phyloP scores from a whole-genome alignment of 1,140 invertebrate genomes.

The Wasmannia auropunctata region DNA sequence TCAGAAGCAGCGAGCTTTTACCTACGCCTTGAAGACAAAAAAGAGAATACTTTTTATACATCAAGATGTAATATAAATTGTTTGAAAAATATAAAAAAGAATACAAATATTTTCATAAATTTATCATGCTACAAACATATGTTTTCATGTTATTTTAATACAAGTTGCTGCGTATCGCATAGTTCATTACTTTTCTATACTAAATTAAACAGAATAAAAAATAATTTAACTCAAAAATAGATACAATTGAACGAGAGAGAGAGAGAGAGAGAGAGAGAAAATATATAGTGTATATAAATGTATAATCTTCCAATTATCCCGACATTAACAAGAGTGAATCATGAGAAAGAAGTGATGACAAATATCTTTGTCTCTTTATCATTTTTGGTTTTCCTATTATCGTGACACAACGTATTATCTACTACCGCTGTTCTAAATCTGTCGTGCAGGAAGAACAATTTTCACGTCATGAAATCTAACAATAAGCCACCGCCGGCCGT shows the following conservation, averaged over 20 bases:
- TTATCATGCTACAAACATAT: neutral
- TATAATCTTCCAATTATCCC: neutral
- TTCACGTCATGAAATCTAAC: constrained; percentile 35
- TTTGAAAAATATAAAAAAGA: constrained; percentile 9
- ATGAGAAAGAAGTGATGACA: neutral
- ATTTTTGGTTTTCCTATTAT: neutral
- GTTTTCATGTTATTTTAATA: neutral
- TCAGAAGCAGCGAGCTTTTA: constrained; percentile 98
- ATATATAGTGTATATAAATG: neutral
- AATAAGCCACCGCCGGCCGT: neutral
- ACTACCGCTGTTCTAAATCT: neutral
- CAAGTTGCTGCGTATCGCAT: neutral
- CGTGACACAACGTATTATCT: neutral
- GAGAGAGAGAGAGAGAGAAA: neutral
- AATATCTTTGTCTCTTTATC: neutral
- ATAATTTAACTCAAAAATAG: neutral
- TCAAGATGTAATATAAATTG: neutral
- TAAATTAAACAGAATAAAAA: neutral
- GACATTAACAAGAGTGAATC: neutral
- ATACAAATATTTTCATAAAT: neutral
- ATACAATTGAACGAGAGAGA: neutral
- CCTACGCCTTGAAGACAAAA: constrained; percentile 94
- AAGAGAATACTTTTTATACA: neutral
- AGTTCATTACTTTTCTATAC: neutral
- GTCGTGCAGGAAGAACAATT: constrained; percentile 36